phyloP scores from a whole-genome alignment of 2,113 vertebrate genomes.

The Greenwoodochromis staneri region DNA sequence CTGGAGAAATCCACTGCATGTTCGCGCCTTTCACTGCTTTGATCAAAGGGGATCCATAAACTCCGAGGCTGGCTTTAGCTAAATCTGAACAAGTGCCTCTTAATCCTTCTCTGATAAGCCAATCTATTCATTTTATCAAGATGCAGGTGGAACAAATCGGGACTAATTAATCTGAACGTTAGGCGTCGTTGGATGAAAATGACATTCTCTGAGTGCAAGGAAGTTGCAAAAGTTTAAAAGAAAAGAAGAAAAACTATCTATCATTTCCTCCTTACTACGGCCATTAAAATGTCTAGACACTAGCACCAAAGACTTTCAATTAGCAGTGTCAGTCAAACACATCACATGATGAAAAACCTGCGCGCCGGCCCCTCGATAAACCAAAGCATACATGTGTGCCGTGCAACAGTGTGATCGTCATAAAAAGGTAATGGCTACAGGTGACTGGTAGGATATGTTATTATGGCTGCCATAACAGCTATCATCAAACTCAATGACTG shows the following conservation, averaged over 20 bases:
- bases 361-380: neutral
- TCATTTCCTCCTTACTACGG: neutral
- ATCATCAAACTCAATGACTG: neutral
- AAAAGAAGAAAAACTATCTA: neutral
- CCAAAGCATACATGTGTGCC: neutral
- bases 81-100: conserved; percentile 47
- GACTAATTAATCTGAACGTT: neutral
- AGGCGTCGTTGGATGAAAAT: neutral
- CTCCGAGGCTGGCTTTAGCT: conserved; percentile 12
- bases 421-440: neutral
- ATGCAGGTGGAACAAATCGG: neutral
- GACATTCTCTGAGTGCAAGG: neutral
- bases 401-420: neutral
- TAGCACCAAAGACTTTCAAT: neutral
- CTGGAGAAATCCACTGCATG: conserved; percentile 20
- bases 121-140: conserved; percentile 22
- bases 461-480: neutral
- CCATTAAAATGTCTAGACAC: neutral
- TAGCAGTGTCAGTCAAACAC: neutral
- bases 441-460: neutral
- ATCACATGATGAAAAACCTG: neutral
- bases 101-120: conserved; percentile 48
- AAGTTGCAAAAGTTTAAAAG: neutral
- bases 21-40: conserved; percentile 36
- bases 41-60: conserved; percentile 54